Evolutionary conservation across 2,113 vertebrate genomes (phyloP), one percentile per base, ranked within the genome.

Genomic region (Hystrix cristata): DNA sequence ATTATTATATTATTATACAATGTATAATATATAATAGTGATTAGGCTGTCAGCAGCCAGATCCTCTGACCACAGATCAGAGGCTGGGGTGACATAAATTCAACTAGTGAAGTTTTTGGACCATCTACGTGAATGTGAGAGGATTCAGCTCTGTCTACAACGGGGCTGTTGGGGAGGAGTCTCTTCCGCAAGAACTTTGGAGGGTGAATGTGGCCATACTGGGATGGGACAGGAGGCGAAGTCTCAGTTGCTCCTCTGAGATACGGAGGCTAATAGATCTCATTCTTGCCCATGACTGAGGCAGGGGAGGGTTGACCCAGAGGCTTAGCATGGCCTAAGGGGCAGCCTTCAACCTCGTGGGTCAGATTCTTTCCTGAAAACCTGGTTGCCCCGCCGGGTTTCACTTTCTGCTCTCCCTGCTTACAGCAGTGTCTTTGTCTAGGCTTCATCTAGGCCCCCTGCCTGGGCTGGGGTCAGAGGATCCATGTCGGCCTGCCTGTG

Each of bases 1-100:
- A 97, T 96, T 97, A 95, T 95, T 95, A 95, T 97, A 95, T 97
- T 97, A 97, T 97, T 97, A 97, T 96, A 96, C 94, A 97, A 95
- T 97, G 84, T 96, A 83, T 96, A 96, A 97, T 97, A 97, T 97
- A 95, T 97, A 95, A 97, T 92, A 82, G 96, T 0, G 23, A 98
- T 98, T 97, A 97, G 84, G 69, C 96, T 98, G 95, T 97, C 97
- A 97, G 97, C 87, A 95, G 97, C 80, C 87, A 57, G 92, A 93
- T 84, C 87, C 95, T 97, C 93, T 96, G 95, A 96, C 94, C 85
- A 84, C 96, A 97, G 91, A 97, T 97, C 97, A 97, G 96, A 96
- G 97, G 87, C 90, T 83, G 89, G 86, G 90, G 92, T 93, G 90
- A 95, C 96, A 98, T 97, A 97, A 98, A 95, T 96, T 80, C 71